phyloP scores from a whole-genome alignment of 2,113 vertebrate genomes.

The Ariopsis seemanni region DNA sequence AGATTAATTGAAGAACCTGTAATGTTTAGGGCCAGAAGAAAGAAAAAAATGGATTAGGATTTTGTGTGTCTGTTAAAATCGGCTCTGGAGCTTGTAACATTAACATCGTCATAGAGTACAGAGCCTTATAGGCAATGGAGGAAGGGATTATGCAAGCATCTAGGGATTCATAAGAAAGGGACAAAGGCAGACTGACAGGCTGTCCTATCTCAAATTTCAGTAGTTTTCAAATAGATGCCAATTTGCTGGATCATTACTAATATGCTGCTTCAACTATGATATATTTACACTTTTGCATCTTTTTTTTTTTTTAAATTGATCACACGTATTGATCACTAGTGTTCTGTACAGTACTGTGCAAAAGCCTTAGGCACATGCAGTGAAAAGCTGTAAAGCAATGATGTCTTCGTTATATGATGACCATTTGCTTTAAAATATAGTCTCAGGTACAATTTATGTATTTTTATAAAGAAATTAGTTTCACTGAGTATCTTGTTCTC shows the following conservation, averaged over 20 bases:
- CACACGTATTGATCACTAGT: background rate
- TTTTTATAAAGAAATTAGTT: too few species aligned
- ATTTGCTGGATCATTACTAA: background rate
- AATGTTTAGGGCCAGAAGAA: background rate
- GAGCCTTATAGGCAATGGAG: background rate
- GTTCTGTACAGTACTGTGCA: too few species aligned
- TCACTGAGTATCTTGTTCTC: too few species aligned
- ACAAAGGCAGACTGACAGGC: background rate
- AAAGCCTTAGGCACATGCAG: too few species aligned
- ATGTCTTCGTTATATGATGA: too few species aligned
- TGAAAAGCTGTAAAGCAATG: too few species aligned
- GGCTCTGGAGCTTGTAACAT: background rate
- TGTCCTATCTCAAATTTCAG: conserved; percentile 8
- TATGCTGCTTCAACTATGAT: background rate
- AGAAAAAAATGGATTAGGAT: background rate
- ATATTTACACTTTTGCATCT: background rate
- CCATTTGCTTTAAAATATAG: too few species aligned
- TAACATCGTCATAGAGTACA: background rate
- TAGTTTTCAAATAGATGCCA: background rate
- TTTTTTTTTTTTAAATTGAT: background rate
- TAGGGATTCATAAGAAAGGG: background rate
- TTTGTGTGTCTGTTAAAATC: background rate
- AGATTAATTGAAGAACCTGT: background rate
- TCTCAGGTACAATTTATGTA: too few species aligned
- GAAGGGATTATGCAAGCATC: conserved; percentile 17